Evolutionary conservation across 1,140 invertebrate genomes (phyloP).

Genomic region (Acromyrmex heyeri): DNA sequence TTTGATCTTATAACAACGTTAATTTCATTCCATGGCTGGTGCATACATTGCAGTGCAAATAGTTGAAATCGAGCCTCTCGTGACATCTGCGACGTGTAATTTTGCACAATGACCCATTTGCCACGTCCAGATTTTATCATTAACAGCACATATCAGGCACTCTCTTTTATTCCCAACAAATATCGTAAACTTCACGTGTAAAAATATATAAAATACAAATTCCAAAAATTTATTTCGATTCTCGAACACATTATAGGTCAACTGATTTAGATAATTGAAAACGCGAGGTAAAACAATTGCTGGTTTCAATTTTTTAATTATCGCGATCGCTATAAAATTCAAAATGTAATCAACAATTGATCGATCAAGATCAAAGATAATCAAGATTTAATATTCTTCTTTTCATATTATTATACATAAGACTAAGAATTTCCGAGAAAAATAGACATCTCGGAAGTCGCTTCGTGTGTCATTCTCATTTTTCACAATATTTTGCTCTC

Average conservation of each 20-base stretch:
- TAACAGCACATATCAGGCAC: slow-evolving; percentile 16
- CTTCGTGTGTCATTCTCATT: not conserved
- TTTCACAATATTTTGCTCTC: slow-evolving; percentile 39
- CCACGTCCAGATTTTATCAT: slow-evolving; percentile 46
- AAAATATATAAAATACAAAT: not conserved
- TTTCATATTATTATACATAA: not conserved
- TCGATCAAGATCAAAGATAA: not conserved
- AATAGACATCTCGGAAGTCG: slow-evolving; percentile 16
- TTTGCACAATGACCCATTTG: slow-evolving; percentile 51
- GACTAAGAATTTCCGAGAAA: not conserved
- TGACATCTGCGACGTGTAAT: slow-evolving; percentile 57
- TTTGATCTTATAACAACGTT: slow-evolving; percentile 62
- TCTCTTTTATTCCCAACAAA: slow-evolving; percentile 27
- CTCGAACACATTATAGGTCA: not conserved
- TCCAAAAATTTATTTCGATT: not conserved
- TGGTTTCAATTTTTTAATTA: not conserved
- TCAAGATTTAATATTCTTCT: not conserved
- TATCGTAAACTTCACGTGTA: not conserved
- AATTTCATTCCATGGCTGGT: slow-evolving; percentile 54
- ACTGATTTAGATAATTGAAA: not conserved
- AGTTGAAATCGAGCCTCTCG: slow-evolving; percentile 61
- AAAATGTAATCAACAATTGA: too few relatives aligned
- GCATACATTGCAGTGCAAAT: slow-evolving; percentile 49
- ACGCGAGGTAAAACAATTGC: not conserved
- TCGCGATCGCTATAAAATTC: not conserved